These are phyloP conservation scores for Tetragonula carbonaria DNA, from an alignment of 2,888 invertebrate genomes.

Conservation along the genomic window DNA sequence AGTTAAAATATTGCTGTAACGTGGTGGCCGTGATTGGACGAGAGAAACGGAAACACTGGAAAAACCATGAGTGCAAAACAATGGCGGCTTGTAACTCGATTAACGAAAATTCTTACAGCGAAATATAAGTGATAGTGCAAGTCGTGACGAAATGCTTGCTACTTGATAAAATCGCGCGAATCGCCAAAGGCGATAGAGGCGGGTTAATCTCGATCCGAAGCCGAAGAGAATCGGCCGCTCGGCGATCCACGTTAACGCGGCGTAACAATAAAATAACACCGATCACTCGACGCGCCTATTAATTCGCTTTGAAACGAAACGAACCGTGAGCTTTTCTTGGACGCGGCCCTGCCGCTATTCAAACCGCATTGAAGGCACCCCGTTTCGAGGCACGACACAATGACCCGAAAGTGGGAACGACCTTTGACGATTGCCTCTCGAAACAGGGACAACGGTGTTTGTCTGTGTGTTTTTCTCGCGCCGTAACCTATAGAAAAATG, in stretches of 20 bases:
- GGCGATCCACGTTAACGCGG: constrained; percentile 15
- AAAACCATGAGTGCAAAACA: not conserved
- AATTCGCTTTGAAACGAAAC: constrained; percentile 28
- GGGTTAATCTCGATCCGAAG: constrained; percentile 14
- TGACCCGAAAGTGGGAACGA: not conserved
- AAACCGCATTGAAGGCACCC: not conserved
- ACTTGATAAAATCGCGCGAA: constrained; percentile 15
- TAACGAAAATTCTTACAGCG: constrained; percentile 9
- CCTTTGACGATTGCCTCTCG: not conserved
- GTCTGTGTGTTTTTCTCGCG: too few species aligned
- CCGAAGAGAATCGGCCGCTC: not conserved
- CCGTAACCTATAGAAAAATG: not conserved
- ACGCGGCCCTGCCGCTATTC: not conserved
- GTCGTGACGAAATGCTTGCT: not conserved
- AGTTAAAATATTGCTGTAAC: too few species aligned
- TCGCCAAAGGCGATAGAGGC: not conserved
- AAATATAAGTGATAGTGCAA: not conserved
- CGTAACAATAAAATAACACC: constrained; percentile 27
- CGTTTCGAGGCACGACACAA: not conserved
- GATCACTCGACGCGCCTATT: constrained; percentile 17
- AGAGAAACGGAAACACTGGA: too few species aligned
- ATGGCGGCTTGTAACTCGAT: constrained; percentile 1
- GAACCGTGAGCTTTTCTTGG: constrained; percentile 21
- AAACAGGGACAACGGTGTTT: not conserved
- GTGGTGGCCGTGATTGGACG: too few species aligned